phyloP scores from a whole-genome alignment of 2,797 vertebrate species.

The Pterois miles region DNA sequence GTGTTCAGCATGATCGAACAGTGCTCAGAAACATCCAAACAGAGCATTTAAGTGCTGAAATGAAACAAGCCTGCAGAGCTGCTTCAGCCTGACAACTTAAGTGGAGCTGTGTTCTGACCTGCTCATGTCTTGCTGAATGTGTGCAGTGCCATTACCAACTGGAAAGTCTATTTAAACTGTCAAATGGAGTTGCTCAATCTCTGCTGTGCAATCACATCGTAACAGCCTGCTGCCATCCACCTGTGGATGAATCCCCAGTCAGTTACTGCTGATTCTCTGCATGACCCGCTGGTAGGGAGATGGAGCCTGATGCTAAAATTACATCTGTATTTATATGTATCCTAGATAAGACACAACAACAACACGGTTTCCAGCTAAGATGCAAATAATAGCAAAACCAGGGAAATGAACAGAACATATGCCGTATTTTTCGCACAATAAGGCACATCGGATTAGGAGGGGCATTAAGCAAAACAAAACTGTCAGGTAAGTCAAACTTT shows the following conservation, averaged over 20 bases:
- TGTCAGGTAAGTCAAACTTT: too few species aligned
- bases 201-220: slow-evolving; percentile 11
- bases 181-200: not conserved
- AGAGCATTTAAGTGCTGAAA: not conserved
- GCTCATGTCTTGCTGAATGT: slow-evolving; percentile 4
- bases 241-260: slow-evolving; percentile 16
- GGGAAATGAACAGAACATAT: not conserved
- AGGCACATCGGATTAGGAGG: too few species aligned
- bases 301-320: not conserved
- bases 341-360: not conserved
- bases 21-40: slow-evolving; percentile 1
- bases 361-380: not conserved
- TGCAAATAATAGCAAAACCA: not conserved
- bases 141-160: slow-evolving; percentile 4
- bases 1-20: not conserved
- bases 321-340: not conserved
- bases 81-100: slow-evolving; percentile 12
- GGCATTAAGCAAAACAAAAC: too few species aligned
- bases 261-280: not conserved
- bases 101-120: slow-evolving; percentile 27
- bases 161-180: slow-evolving; percentile 18
- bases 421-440: too few species aligned
- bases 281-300: not conserved
- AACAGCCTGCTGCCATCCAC: slow-evolving; percentile 16
- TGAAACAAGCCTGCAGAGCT: slow-evolving; percentile 3